phyloP scores from a whole-genome alignment of 2,888 invertebrate genomes.

The Seira musarum region DNA sequence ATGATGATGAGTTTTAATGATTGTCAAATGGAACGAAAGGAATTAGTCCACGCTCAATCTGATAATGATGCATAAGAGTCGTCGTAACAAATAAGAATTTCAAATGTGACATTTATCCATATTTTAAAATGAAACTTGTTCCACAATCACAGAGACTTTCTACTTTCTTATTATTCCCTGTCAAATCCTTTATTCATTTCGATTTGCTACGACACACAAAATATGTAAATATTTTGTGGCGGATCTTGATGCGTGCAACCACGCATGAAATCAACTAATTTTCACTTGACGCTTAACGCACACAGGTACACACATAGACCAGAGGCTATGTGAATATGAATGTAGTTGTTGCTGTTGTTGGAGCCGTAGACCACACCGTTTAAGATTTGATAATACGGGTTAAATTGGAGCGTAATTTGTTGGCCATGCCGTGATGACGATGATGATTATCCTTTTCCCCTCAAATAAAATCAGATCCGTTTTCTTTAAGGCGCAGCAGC shows the following conservation, averaged over 20 bases:
- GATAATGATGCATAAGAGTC: neutral
- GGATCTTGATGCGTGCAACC: conserved; percentile 27
- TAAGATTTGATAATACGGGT: conserved; percentile 10
- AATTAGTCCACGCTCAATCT: conserved; percentile 20
- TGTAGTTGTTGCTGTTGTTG: neutral
- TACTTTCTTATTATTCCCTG: neutral
- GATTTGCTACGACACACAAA: neutral
- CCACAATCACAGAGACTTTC: conserved; percentile 16
- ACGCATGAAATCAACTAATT: conserved; percentile 45
- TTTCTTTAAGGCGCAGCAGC: neutral
- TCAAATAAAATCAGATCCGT: neutral
- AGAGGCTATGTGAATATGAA: neutral
- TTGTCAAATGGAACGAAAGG: neutral
- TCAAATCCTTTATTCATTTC: neutral
- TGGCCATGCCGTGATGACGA: neutral
- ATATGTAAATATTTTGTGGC: neutral
- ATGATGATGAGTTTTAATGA: neutral
- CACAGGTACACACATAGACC: neutral
- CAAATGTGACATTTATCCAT: conserved; percentile 30
- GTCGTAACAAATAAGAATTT: neutral
- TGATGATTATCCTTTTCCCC: conserved; percentile 14
- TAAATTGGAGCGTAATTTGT: conserved; percentile 10
- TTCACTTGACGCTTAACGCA: conserved; percentile 10
- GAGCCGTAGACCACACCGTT: conserved; percentile 5
- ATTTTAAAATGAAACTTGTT: neutral